Evolutionary conservation across 2,888 invertebrate genomes (phyloP).

Genomic region (Drosophila helvetica): DNA sequence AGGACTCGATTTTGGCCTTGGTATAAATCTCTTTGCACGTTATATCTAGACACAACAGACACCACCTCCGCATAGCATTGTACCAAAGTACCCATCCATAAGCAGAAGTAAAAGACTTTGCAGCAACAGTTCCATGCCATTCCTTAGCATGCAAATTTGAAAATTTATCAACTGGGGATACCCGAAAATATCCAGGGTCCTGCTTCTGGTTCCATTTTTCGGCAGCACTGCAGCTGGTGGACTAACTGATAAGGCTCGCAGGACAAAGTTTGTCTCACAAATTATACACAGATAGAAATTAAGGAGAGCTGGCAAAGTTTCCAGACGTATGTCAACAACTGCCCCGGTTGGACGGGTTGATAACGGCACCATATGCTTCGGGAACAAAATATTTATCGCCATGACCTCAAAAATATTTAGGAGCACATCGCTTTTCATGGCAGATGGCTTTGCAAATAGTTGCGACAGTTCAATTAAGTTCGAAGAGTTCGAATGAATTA

Average conservation of each 20-base stretch:
- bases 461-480: conserved; percentile 17
- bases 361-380: conserved; percentile 30
- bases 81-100: not conserved
- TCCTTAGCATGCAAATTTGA: conserved; percentile 70
- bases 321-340: conserved; percentile 18
- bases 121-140: no score
- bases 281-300: conserved; percentile 48
- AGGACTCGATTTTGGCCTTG: not conserved
- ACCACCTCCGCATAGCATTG: not conserved
- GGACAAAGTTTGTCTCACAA: conserved; percentile 65
- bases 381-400: conserved; percentile 31
- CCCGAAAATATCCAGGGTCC: not conserved
- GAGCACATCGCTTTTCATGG: not conserved
- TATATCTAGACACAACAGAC: conserved; percentile 7
- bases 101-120: conserved; percentile 49
- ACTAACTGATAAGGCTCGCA: conserved; percentile 61
- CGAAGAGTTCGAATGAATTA: not conserved
- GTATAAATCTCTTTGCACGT: conserved; percentile 22
- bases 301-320: conserved; percentile 23
- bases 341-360: not conserved
- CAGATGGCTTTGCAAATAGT: not conserved
- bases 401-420: conserved; percentile 20
- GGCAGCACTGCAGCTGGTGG: conserved; percentile 17
- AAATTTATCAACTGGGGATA: conserved; percentile 57
- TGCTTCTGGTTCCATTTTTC: conserved; percentile 22